These are phyloP conservation scores for Channa argus DNA, from an alignment of 2,113 vertebrate genomes.

Conservation along the genomic window DNA sequence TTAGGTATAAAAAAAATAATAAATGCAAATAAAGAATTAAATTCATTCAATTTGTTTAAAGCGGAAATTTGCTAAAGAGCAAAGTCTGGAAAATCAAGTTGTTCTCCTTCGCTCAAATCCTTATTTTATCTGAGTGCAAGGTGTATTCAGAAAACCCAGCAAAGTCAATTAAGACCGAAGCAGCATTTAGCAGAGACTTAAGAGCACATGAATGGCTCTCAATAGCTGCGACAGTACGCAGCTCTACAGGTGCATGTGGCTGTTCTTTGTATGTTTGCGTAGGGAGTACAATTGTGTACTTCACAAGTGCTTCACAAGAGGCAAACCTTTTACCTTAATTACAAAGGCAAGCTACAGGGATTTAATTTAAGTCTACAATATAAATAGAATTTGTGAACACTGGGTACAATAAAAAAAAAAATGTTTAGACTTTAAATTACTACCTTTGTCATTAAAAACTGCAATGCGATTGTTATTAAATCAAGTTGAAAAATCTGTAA, in stretches of 20 bases:
- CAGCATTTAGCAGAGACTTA: slow-evolving; percentile 64
- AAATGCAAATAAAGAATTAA: slow-evolving; percentile 56
- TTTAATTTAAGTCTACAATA: neutral
- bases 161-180: slow-evolving; percentile 64
- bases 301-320: slow-evolving; percentile 43
- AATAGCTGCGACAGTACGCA: slow-evolving; percentile 6
- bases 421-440: neutral
- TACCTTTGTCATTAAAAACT: neutral
- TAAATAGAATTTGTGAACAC: too few relatives aligned
- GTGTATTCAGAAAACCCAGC: slow-evolving; percentile 46
- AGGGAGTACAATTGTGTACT: slow-evolving; percentile 25
- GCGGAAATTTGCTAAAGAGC: slow-evolving; percentile 39
- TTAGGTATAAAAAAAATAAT: slow-evolving; percentile 49
- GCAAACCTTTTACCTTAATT: neutral
- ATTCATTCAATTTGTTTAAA: slow-evolving; percentile 34
- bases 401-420: neutral
- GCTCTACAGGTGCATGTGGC: slow-evolving; percentile 47
- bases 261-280: neutral
- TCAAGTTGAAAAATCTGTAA: too few relatives aligned
- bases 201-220: slow-evolving; percentile 43
- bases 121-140: slow-evolving; percentile 26
- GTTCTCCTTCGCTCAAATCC: slow-evolving; percentile 5
- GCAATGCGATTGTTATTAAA: neutral
- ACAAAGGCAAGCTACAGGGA: neutral
- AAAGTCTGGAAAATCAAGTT: slow-evolving; percentile 22